Base-by-base conservation (phyloP, 1,140 invertebrate species). In the Telenomus remus region DNA sequence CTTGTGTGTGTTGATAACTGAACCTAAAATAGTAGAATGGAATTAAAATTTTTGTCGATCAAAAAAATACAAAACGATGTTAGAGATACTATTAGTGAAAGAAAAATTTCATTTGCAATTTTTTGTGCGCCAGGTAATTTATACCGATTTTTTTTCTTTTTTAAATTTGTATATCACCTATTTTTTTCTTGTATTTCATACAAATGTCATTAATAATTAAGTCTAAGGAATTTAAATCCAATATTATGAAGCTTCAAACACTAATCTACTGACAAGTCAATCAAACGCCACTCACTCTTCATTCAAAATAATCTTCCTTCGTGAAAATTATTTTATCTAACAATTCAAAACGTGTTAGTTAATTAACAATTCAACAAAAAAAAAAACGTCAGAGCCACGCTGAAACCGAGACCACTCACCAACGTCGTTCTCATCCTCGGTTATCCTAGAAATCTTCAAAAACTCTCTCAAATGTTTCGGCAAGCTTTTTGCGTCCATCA, bases 401-500 rank as follows among this genome's bases (percentile, higher is more conserved):
- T 83, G 84, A 86, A 86, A 78, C 82, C 83, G 80, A 79, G 76
- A 72, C 60, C 73, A 89, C 89, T 89, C 87, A 90, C 88, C 87
- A 80, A 86, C 83, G 43, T 86, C 84, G 65, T 85, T 85, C 80
- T 90, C 88, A 63, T 90, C 90, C 50, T 87, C 87, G 39, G 66
- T 82, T 48, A 83, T 79, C 19, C 85, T 75, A 2, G 85, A 81
- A 11, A 86, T 79, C 61, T 76, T 76, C 33, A 92, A 90, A 81
- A 93, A 91, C 78, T 95, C 94, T 76, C 91, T 90, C 60, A 95
- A 87, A 85, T 95, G 94, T 72, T 90, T 91, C 0, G 94, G 94
- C 33, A 95, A 85, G 37, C 90, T 89, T 59, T 89, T 88, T 4
- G 92, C 86, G 72, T 92, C 91, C 57, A 88, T 91, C 54, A 91